phyloP scores from a whole-genome alignment of 2,113 vertebrate genomes.

The Elephantulus edwardii region DNA sequence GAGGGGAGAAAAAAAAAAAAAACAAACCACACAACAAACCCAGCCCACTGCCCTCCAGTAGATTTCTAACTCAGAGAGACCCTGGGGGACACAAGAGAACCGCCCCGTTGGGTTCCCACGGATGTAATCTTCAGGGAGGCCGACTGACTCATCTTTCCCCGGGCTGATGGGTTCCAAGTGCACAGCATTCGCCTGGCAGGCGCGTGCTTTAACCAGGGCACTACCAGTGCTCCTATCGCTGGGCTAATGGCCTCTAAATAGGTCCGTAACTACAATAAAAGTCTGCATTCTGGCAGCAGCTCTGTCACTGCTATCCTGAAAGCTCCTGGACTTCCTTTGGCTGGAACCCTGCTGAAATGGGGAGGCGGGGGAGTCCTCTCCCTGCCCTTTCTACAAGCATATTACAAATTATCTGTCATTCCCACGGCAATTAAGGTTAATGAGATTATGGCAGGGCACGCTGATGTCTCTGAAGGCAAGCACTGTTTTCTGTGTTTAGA shows the following conservation, averaged over 20 bases:
- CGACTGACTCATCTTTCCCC: neutral
- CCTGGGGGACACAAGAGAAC: neutral
- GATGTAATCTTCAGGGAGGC: too few relatives aligned
- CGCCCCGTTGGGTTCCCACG: neutral
- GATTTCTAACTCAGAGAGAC: neutral
- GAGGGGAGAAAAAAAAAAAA: neutral
- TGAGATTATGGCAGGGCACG: neutral
- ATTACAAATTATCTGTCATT: neutral
- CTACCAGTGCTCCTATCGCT: neutral
- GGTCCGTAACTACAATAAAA: neutral
- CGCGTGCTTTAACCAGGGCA: neutral
- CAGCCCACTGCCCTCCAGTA: neutral
- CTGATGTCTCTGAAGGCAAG: slow-evolving; percentile 23
- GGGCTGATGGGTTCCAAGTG: neutral
- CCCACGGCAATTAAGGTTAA: neutral
- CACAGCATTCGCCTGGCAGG: neutral
- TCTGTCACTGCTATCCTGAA: neutral
- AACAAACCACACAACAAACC: neutral
- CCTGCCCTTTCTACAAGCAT: neutral
- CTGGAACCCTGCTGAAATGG: neutral
- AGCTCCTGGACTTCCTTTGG: slow-evolving; percentile 1
- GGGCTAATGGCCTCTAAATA: neutral
- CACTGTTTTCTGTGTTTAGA: slow-evolving; percentile 2
- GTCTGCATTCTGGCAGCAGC: slow-evolving; percentile 6
- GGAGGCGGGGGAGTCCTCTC: neutral